These are phyloP conservation scores for Enoplosus armatus DNA, from an alignment of 2,797 vertebrate species.

Conservation along the genomic window DNA sequence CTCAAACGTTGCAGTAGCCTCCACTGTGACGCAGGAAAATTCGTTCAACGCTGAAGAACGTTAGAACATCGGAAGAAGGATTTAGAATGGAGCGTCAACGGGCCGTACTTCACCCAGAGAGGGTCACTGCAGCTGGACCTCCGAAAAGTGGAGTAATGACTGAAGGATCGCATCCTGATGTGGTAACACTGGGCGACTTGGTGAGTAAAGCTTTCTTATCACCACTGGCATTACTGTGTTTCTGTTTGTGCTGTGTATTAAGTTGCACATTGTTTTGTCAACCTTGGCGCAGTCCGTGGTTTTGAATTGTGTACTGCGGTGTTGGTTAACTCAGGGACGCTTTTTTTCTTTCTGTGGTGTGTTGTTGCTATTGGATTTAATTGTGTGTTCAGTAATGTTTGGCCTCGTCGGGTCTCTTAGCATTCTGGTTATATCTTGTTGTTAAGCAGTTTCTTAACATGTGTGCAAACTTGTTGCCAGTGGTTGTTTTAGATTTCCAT, in stretches of 20 bases:
- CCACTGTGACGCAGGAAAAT: neutral
- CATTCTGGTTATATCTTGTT: neutral
- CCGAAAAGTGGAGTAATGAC: too few relatives aligned
- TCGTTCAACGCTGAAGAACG: neutral
- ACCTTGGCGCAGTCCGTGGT: neutral
- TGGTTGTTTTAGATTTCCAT: neutral
- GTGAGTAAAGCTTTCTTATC: neutral
- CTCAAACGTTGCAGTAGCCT: too few relatives aligned
- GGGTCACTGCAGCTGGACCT: neutral
- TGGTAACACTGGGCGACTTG: neutral
- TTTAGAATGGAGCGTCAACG: too few relatives aligned
- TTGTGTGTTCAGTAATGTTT: neutral
- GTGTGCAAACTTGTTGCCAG: neutral
- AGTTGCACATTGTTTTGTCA: neutral
- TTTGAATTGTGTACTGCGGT: neutral
- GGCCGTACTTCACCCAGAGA: neutral
- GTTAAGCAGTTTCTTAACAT: neutral
- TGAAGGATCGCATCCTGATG: neutral
- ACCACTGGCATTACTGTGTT: neutral
- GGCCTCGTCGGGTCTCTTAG: neutral
- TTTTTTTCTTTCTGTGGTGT: too few relatives aligned
- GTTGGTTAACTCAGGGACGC: neutral
- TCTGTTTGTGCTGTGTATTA: neutral
- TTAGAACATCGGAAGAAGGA: neutral
- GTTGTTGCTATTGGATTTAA: neutral